Evolutionary conservation across 2,797 vertebrate species (phyloP).

Genomic region (Merluccius polli): DNA sequence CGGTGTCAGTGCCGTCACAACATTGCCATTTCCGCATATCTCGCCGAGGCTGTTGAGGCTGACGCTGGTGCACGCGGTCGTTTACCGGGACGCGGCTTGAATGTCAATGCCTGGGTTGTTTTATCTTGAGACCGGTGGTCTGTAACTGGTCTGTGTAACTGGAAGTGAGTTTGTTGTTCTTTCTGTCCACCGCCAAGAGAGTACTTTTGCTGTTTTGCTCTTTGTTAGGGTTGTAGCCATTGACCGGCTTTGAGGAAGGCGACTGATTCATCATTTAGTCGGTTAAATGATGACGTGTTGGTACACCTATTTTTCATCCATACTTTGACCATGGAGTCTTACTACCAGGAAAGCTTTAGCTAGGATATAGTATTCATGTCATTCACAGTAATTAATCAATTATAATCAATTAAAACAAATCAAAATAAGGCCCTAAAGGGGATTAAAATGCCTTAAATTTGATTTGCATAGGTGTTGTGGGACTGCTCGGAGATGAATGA

Average conservation of each 20-base stretch:
- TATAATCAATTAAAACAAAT: background rate
- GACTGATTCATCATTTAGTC: background rate
- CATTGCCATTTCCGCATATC: slow-evolving; percentile 47
- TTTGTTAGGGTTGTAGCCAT: background rate
- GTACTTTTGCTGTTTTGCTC: background rate
- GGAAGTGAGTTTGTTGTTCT: background rate
- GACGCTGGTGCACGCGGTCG: slow-evolving; percentile 22
- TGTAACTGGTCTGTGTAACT: too few species aligned
- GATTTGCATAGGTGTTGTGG: too few species aligned
- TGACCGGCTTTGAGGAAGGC: background rate
- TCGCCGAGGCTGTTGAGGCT: slow-evolving; percentile 29
- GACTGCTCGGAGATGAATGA: background rate
- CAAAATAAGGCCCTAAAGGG: background rate
- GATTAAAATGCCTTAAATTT: too few species aligned
- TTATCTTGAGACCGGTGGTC: background rate
- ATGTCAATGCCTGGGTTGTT: background rate
- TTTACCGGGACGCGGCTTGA: background rate
- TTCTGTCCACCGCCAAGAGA: background rate
- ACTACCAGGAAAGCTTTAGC: too few species aligned
- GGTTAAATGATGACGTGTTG: too few species aligned
- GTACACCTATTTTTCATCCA: too few species aligned
- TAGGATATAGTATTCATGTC: too few species aligned
- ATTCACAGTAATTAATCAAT: too few species aligned
- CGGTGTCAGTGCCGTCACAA: slow-evolving; percentile 60
- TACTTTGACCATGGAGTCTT: too few species aligned